These are phyloP conservation scores for Turnix velox DNA, from an alignment of 2,113 vertebrate species.

Conservation along the genomic window DNA sequence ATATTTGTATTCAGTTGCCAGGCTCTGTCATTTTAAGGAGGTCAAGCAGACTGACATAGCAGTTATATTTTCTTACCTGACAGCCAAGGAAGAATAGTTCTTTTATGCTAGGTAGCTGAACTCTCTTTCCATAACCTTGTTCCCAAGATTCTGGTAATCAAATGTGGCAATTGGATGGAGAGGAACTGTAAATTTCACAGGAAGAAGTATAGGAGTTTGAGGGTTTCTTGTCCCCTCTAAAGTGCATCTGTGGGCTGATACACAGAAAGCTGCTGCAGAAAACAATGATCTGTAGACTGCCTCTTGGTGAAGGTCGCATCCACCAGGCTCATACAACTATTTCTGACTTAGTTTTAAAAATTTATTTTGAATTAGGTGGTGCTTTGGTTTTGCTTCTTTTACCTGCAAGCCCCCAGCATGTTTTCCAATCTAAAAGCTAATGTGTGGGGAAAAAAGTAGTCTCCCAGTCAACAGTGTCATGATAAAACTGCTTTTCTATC, in stretches of 20 bases:
- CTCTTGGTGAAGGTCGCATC: not conserved
- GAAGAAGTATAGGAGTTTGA: not conserved
- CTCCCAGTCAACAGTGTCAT: not conserved
- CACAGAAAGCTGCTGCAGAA: not conserved
- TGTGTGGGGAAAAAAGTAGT: not conserved
- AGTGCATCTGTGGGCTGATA: not conserved
- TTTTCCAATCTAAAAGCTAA: not conserved
- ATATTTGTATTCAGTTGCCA: not conserved
- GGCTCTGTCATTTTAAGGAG: not conserved
- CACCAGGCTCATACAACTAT: not conserved
- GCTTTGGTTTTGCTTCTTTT: not conserved
- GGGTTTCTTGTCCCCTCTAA: not conserved
- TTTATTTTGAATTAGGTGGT: not conserved
- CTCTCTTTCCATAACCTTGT: not conserved
- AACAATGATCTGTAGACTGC: not conserved
- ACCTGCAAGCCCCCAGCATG: not conserved
- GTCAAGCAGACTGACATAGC: constrained; percentile 5
- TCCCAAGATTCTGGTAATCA: not conserved
- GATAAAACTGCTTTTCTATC: not conserved
- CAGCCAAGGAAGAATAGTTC: not conserved
- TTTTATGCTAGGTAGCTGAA: not conserved
- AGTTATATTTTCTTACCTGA: constrained; percentile 4
- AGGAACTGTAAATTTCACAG: not conserved
- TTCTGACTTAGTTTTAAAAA: not conserved
- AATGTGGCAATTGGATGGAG: not conserved